Conservation (phyloP, 2,888 invertebrate species). For the Drosophila meridionalis region DNA sequence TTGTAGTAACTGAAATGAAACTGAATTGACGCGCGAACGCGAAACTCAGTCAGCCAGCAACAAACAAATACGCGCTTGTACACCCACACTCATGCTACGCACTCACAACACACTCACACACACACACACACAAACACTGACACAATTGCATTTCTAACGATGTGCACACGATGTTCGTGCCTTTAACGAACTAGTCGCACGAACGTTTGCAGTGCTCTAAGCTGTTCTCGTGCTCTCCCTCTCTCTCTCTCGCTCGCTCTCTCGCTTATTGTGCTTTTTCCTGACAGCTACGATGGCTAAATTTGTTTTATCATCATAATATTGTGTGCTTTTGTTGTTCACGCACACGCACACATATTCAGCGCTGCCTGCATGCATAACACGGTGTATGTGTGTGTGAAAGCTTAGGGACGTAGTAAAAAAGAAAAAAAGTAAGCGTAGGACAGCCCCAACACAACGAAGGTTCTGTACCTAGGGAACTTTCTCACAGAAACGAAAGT, state of each 20-base stretch:
- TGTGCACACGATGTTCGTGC: conserved; percentile 27
- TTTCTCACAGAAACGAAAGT: conserved; percentile 38
- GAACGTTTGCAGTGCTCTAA: conserved; percentile 33
- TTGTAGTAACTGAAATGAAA: conserved; percentile 76
- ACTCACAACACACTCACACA: conserved; percentile 15
- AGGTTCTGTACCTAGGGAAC: conserved; percentile 26
- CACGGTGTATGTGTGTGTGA: background rate
- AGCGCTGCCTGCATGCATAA: conserved; percentile 18
- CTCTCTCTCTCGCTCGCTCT: conserved; percentile 5
- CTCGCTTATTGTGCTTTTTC: conserved; percentile 31
- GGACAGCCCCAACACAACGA: conserved; percentile 53
- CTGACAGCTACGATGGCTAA: conserved; percentile 36
- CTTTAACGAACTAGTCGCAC: conserved; percentile 27
- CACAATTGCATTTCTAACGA: conserved; percentile 58
- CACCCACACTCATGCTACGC: conserved; percentile 26
- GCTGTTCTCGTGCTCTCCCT: conserved; percentile 16
- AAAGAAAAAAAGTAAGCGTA: conserved; percentile 23
- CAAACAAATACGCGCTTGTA: conserved; percentile 50
- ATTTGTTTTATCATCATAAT: conserved; percentile 55
- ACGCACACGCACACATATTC: conserved; percentile 9
- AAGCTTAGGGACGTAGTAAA: conserved; percentile 49
- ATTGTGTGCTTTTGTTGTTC: conserved; percentile 31
- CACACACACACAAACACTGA: conserved; percentile 12
- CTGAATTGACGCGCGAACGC: conserved; percentile 72
- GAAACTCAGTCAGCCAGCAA: conserved; percentile 53